A percentile compares a stretch with the other conserved stretches of the same genome.
Evolutionary conservation across 1,140 invertebrate species (phyloP).

Genomic region (Pseudomyrmex concolor): DNA sequence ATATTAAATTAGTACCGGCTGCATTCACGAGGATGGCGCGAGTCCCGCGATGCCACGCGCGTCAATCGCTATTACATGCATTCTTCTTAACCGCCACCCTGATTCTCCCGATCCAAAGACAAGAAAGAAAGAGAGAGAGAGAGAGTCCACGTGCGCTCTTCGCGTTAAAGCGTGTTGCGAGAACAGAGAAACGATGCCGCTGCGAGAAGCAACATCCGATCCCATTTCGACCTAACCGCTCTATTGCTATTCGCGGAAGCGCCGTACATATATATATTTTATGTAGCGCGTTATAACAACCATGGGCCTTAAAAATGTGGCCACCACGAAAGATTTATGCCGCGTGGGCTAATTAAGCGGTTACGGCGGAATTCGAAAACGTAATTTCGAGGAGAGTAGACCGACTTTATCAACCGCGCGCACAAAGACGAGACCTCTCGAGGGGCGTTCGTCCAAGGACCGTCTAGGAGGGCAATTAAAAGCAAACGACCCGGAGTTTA

Average conservation of each 20-base stretch:
- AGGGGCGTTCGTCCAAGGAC: slow-evolving; percentile 60
- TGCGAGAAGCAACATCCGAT: too few relatives aligned
- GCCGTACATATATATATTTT: neutral
- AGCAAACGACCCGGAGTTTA: slow-evolving; percentile 79
- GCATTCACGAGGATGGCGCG: slow-evolving; percentile 57
- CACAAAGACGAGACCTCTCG: slow-evolving; percentile 21
- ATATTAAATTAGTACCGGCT: slow-evolving; percentile 75
- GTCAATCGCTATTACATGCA: slow-evolving; percentile 56
- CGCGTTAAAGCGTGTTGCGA: neutral
- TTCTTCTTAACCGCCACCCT: slow-evolving; percentile 27
- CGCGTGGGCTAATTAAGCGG: slow-evolving; percentile 50
- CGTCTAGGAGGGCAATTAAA: slow-evolving; percentile 80
- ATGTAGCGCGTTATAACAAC: slow-evolving; percentile 8
- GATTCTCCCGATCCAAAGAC: slow-evolving; percentile 2
- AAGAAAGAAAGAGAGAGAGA: too few relatives aligned
- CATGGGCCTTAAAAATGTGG: slow-evolving; percentile 18
- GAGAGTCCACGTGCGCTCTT: too few relatives aligned
- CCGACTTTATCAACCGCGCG: slow-evolving; percentile 32
- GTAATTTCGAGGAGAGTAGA: slow-evolving; percentile 39
- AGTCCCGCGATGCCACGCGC: slow-evolving; percentile 34
- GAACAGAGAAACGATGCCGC: neutral
- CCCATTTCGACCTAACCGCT: neutral
- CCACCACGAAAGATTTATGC: slow-evolving; percentile 40
- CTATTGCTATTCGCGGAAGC: slow-evolving; percentile 10
- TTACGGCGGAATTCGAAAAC: slow-evolving; percentile 35